phyloP scores from a whole-genome alignment of 2,113 vertebrate genomes.

The Saiga tatarica region DNA sequence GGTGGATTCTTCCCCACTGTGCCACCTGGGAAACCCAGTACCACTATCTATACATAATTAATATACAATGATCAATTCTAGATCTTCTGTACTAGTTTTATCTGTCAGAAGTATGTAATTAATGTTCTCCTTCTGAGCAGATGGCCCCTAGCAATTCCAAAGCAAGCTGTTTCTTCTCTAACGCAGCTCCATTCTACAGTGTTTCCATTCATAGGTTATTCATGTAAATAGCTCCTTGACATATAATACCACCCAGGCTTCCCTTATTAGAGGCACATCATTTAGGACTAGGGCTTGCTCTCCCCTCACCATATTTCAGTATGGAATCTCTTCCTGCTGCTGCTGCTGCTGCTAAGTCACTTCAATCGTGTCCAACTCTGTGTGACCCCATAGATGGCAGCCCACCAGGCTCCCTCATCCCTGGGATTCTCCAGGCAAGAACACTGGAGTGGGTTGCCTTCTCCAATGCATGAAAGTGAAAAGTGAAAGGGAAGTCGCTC shows the following conservation, averaged over 20 bases:
- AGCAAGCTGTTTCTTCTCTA: neutral
- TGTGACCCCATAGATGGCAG: no score
- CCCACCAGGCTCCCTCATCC: no score
- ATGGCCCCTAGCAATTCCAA: neutral
- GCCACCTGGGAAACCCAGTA: neutral
- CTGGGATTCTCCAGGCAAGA: no score
- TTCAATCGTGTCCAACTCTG: no score
- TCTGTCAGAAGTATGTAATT: neutral
- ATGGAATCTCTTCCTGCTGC: neutral
- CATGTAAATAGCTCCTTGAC: neutral
- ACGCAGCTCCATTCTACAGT: neutral
- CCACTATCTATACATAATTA: neutral
- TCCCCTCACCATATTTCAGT: neutral
- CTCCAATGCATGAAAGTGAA: no score
- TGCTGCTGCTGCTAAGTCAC: no score
- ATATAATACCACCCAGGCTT: neutral
- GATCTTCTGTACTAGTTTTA: neutral
- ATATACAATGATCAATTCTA: neutral
- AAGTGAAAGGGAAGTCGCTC: no score
- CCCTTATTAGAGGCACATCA: neutral
- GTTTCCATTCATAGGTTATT: neutral
- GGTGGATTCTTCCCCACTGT: neutral
- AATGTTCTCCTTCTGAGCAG: neutral
- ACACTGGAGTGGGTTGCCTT: no score
- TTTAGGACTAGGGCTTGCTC: neutral